These are phyloP conservation scores for Emys orbicularis DNA, from an alignment of 2,797 vertebrate genomes.

Conservation along the genomic window DNA sequence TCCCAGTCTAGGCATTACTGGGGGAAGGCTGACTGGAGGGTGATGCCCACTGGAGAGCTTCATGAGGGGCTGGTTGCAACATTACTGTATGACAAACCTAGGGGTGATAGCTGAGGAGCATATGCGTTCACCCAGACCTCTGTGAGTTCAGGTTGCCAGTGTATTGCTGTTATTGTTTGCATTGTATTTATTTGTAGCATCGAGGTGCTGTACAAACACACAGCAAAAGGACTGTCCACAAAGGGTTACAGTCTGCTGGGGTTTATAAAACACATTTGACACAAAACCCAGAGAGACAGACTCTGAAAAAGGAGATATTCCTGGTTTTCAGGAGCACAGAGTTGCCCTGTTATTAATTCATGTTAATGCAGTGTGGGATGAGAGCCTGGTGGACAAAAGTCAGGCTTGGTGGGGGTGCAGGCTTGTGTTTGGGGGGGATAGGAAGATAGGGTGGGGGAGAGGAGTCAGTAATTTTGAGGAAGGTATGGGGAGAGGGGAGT, in stretches of 20 bases:
- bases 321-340: neutral
- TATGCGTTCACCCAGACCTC: neutral
- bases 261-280: neutral
- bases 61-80: accelerated
- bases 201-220: accelerated
- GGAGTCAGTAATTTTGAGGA: neutral
- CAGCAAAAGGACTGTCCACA: accelerated
- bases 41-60: neutral
- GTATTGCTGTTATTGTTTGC: neutral
- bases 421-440: accelerated
- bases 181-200: neutral
- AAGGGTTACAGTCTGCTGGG: neutral
- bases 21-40: neutral
- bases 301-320: neutral
- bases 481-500: neutral
- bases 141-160: neutral
- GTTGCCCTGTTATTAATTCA: neutral
- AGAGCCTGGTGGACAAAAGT: accelerated
- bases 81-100: neutral
- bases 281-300: neutral
- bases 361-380: accelerated
- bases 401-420: accelerated
- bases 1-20: neutral
- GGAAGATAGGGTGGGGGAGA: neutral
- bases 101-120: neutral